phyloP scores from a whole-genome alignment of 2,113 vertebrate species.

The Desmodus rotundus region DNA sequence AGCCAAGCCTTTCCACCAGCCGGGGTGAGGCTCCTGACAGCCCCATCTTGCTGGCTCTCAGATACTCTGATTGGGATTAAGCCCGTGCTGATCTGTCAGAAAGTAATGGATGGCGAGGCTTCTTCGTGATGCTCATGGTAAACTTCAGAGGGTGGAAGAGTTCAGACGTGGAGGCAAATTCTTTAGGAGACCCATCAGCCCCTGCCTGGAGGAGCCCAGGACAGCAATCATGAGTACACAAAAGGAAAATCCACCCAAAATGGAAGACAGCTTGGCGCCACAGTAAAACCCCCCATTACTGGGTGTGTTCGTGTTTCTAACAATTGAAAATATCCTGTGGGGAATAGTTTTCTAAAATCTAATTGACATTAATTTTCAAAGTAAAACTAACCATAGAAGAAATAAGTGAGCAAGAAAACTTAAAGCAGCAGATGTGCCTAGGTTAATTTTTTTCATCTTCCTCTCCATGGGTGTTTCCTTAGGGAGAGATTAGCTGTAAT shows the following conservation, averaged over 20 bases:
- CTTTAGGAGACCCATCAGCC: constrained; percentile 45
- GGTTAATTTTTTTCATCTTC: background rate
- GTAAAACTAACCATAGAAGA: constrained; percentile 7
- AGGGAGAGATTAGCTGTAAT: background rate
- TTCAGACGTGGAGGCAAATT: background rate
- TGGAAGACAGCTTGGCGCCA: constrained; percentile 27
- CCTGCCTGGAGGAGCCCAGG: background rate
- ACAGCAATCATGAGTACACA: constrained; percentile 29
- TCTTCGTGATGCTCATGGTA: background rate
- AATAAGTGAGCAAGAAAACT: background rate
- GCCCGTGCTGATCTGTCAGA: constrained; percentile 39
- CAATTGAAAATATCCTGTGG: background rate
- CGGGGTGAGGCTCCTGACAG: constrained; percentile 46
- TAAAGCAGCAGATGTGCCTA: background rate
- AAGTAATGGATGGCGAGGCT: background rate
- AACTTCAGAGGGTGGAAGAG: background rate
- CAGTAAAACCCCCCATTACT: background rate
- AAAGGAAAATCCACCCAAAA: constrained; percentile 62
- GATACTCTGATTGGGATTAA: constrained; percentile 63
- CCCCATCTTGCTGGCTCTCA: constrained; percentile 4
- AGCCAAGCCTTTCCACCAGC: constrained; percentile 64
- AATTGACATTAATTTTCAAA: background rate
- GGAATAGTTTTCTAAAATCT: background rate
- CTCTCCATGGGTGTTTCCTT: background rate
- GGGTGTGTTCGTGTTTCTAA: background rate